A percentile compares a stretch with the other conserved stretches of the same genome.
Evolutionary conservation across 2,113 vertebrate genomes (phyloP).

Genomic region (Cephalopholis sonnerati): DNA sequence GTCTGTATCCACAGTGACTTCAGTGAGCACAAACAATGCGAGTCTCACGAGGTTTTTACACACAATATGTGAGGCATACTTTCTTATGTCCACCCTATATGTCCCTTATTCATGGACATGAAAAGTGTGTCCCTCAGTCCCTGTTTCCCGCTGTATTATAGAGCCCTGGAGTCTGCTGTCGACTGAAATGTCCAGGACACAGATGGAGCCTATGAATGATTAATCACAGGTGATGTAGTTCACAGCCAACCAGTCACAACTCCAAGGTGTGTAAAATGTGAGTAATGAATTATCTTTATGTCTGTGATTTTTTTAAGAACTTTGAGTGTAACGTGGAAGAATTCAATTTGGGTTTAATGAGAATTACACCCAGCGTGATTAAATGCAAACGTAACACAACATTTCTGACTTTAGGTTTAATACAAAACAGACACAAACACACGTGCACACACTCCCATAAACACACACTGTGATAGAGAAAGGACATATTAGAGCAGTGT

Average conservation of each 20-base stretch:
- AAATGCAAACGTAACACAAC: background rate
- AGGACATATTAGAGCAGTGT: slow-evolving; percentile 48
- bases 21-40: background rate
- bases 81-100: background rate
- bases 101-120: slow-evolving; percentile 14
- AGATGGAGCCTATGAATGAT: slow-evolving; percentile 78
- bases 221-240: slow-evolving; percentile 74
- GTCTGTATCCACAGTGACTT: slow-evolving; percentile 4
- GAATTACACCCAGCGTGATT: background rate
- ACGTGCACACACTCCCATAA: background rate
- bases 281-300: slow-evolving; percentile 62
- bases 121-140: slow-evolving; percentile 27
- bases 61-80: background rate
- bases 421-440: slow-evolving; percentile 6
- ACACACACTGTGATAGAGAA: slow-evolving; percentile 20
- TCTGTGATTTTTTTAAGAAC: slow-evolving; percentile 1
- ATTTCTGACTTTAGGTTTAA: background rate
- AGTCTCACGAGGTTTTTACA: background rate
- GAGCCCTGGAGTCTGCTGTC: slow-evolving; percentile 49
- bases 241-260: slow-evolving; percentile 55
- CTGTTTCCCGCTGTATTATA: slow-evolving; percentile 23
- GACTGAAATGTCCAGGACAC: slow-evolving; percentile 56
- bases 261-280: slow-evolving; percentile 55
- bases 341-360: background rate
- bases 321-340: background rate